Base-by-base conservation (phyloP, 2,888 invertebrate genomes). In the Lydus trimaculatus region DNA sequence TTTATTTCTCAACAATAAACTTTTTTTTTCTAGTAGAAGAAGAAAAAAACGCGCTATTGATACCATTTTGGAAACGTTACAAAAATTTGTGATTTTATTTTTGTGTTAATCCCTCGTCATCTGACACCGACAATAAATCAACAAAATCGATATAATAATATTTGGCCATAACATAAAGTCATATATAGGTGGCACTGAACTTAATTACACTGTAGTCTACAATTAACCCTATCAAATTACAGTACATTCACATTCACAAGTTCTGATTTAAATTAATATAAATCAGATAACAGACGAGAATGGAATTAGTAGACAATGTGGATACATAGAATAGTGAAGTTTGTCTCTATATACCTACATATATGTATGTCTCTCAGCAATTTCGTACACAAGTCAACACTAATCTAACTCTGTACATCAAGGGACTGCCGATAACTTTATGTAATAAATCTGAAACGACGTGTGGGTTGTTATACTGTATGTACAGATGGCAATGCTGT, bases 261-360 rank as follows among this genome's bases (percentile, higher is more conserved):
- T 63, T 56, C 39, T 56, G 66, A 66, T 66, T 70, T 66, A 69
- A 70, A 67, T 70, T 66, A 64, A 70, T 70, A 70, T 52, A 52
- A 66, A 70, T 66, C 66, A 70, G 66, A 64, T 67, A 63, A 67
- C 52, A 52, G 31, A 52, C 11, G 61, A 58, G 61, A 43, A 36
- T 25, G 58, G 59, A 58, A 66, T 58, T 63, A 61, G 56, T 67
- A 63, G 31, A 36, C 33, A 60, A 33, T 33, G 59, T 5, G 20
- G 33, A 36, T 33, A 28, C 8, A 31, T 9, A 8, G 2, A 43
- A 17, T 52, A 52, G 48, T 52, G 23, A 52, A 52, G 48, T 52
- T 52, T 52, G 23, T 52, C 7, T 17, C 2, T 52, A 20, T 52
- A 11, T 48, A 48, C 20, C 20, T 43, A 43, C 8, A n/a, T 17